Evolutionary conservation across 2,113 vertebrate species (phyloP).

Genomic region (Noctilio leporinus): DNA sequence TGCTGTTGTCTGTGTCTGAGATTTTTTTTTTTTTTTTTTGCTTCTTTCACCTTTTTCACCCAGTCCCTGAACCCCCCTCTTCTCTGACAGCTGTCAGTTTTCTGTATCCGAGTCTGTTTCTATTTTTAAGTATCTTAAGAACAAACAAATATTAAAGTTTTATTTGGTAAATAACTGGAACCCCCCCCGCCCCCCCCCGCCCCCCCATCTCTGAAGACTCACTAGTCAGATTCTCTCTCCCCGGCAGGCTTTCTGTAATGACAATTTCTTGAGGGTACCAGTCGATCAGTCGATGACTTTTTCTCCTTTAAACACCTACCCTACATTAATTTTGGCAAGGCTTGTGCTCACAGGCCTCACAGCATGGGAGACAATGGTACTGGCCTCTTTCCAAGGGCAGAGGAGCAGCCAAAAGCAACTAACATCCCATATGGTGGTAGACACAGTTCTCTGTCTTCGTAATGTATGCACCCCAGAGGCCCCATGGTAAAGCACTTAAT

Average conservation of each 20-base stretch:
- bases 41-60: neutral
- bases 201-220: neutral
- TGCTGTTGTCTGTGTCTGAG: neutral
- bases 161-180: neutral
- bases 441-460: slow-evolving; percentile 3
- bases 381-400: slow-evolving; percentile 14
- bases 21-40: neutral
- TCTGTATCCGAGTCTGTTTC: neutral
- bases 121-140: neutral
- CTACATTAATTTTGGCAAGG: neutral
- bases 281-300: neutral
- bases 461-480: slow-evolving; percentile 37
- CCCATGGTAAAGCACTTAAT: slow-evolving; percentile 24
- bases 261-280: neutral
- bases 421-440: neutral
- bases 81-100: neutral
- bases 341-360: neutral
- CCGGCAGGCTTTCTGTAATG: neutral
- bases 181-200: too few relatives aligned
- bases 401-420: neutral
- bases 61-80: neutral
- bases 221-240: neutral
- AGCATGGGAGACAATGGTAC: neutral
- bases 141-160: neutral
- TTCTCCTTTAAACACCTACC: neutral